phyloP scores from a whole-genome alignment of 2,113 vertebrate species.

The Crocuta crocuta region DNA sequence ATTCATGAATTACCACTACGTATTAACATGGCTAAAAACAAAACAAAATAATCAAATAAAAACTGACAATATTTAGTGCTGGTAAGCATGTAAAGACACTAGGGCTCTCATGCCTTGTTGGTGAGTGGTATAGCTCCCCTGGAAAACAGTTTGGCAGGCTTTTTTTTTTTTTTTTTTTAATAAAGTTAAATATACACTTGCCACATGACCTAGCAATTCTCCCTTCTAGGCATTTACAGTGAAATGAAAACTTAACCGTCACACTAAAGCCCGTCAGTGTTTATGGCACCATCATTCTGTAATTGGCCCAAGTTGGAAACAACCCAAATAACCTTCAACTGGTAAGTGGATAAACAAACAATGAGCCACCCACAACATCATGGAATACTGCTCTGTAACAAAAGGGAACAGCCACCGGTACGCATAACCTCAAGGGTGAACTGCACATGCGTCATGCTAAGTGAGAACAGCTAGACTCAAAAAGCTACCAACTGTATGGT shows the following conservation, averaged over 20 bases:
- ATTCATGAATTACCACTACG: neutral
- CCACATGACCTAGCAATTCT: neutral
- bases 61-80: neutral
- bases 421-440: neutral
- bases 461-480: neutral
- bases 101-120: neutral
- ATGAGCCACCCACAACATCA: too few species aligned
- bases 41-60: neutral
- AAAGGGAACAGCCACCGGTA: neutral
- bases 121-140: neutral
- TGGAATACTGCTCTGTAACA: neutral
- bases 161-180: neutral
- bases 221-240: neutral
- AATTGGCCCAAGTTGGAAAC: neutral
- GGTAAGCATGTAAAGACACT: neutral
- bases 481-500: neutral
- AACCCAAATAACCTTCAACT: neutral
- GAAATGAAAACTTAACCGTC: neutral
- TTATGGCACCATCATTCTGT: neutral
- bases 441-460: neutral
- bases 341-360: neutral
- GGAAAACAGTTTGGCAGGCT: neutral
- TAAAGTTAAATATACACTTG: neutral
- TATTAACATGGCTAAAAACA: neutral
- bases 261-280: neutral